A percentile compares a stretch with the other conserved stretches of the same genome.
Evolutionary conservation across 2,797 vertebrate species (phyloP).

Genomic region (Podarcis siculus): DNA sequence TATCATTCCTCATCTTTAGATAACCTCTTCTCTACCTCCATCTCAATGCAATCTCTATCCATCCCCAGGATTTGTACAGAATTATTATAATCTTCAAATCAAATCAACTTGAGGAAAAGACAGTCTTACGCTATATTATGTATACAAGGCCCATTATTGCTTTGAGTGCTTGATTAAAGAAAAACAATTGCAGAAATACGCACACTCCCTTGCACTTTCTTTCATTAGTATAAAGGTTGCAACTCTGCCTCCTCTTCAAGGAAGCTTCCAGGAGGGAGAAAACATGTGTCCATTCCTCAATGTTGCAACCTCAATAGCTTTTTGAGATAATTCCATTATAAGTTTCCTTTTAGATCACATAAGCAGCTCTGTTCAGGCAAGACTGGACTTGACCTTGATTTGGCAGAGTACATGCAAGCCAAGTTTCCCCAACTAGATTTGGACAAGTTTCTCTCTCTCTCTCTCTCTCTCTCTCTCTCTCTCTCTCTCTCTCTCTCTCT

Average conservation of each 20-base stretch:
- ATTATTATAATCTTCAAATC: slow-evolving; percentile 1
- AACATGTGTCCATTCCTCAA: neutral
- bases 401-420: neutral
- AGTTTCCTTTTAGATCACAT: neutral
- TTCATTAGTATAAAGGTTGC: neutral
- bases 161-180: neutral
- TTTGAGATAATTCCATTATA: neutral
- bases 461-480: too few relatives aligned
- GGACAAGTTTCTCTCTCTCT: too few relatives aligned
- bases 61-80: neutral
- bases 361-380: neutral
- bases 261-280: neutral
- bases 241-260: neutral
- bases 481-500: neutral
- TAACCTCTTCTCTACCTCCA: neutral
- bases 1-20: slow-evolving; percentile 4
- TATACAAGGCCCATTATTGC: neutral
- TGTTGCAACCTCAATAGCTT: neutral
- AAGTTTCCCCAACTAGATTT: too few relatives aligned
- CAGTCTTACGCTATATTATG: neutral
- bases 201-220: neutral
- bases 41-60: neutral
- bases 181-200: neutral
- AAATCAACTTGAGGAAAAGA: neutral
- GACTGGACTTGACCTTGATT: neutral